phyloP scores from a whole-genome alignment of 30 jellyfish, hydroid and myxozoan species.

The Aurelia coerulea region DNA sequence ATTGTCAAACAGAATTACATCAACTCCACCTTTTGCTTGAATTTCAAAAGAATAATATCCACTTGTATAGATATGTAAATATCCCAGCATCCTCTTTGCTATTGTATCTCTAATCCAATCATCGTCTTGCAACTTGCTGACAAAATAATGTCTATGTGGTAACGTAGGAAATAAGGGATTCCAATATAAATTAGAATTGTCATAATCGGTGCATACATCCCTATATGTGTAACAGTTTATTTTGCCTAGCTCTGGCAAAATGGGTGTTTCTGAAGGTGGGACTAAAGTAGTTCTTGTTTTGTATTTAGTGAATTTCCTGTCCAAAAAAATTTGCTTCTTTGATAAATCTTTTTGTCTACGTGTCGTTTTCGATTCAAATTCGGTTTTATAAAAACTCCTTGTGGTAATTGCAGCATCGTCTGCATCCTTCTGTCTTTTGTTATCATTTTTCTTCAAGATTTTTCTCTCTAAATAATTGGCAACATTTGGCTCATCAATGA shows the following conservation, averaged over 20 bases:
- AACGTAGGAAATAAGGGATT: constrained; percentile 76
- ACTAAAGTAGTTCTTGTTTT: too few relatives aligned
- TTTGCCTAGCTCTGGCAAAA: constrained; percentile 23
- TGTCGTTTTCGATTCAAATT: too few relatives aligned
- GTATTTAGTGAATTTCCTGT: too few relatives aligned
- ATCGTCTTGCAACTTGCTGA: constrained; percentile 57
- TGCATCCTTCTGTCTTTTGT: too few relatives aligned
- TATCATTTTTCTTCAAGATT: too few relatives aligned
- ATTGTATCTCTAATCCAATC: constrained; percentile 10
- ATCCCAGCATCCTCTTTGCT: constrained; percentile 65
- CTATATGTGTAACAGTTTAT: constrained; percentile 69
- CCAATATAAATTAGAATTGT: constrained; percentile 56
- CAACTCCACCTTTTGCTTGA: constrained; percentile 54
- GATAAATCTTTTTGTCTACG: too few relatives aligned
- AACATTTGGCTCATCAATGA: too few relatives aligned
- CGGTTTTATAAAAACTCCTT: too few relatives aligned
- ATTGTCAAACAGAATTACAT: constrained; percentile 32
- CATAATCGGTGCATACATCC: constrained; percentile 59
- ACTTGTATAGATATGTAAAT: constrained; percentile 21
- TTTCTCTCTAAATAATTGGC: too few relatives aligned
- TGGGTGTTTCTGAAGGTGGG: too few relatives aligned
- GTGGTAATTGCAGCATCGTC: too few relatives aligned
- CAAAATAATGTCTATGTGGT: constrained; percentile 64
- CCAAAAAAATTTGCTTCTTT: too few relatives aligned
- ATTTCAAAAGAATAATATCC: constrained; percentile 67